These are phyloP conservation scores for Shinisaurus crocodilurus DNA, from an alignment of 2,113 vertebrate genomes.

Conservation along the genomic window DNA sequence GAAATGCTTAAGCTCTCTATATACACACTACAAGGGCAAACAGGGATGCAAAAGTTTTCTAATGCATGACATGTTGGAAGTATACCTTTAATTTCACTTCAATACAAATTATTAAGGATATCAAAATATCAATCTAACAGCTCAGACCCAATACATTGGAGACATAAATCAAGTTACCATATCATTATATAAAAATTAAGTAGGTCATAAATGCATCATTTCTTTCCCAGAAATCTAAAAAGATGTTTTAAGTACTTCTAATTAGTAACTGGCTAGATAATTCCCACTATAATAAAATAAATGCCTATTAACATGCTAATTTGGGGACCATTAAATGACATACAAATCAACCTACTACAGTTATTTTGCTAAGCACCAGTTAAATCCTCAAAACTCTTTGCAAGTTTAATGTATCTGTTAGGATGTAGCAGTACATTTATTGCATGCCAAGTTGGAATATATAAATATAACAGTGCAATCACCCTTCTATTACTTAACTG, in stretches of 20 bases:
- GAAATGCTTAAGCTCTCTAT: fast-evolving
- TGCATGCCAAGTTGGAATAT: constrained; percentile 61
- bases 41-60: not conserved
- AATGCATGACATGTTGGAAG: not conserved
- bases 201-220: constrained; percentile 55
- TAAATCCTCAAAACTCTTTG: constrained; percentile 62
- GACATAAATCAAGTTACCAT: constrained; percentile 42
- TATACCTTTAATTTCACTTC: not conserved
- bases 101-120: constrained; percentile 7
- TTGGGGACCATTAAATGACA: constrained; percentile 72
- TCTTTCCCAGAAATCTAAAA: constrained; percentile 49
- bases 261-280: constrained; percentile 68
- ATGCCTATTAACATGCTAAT: constrained; percentile 74
- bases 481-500: constrained; percentile 60
- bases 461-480: constrained; percentile 64
- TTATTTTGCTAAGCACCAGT: constrained; percentile 67
- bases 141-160: constrained; percentile 32
- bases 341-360: constrained; percentile 60
- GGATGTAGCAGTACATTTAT: constrained; percentile 54
- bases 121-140: constrained; percentile 39
- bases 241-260: constrained; percentile 62
- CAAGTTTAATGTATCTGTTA: constrained; percentile 70
- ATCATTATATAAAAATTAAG: constrained; percentile 54
- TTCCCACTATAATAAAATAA: constrained; percentile 67
- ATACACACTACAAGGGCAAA: not conserved